A percentile compares a stretch with the other conserved stretches of the same genome.
Conservation (phyloP, 1,140 invertebrate species). For the Psilanteris sp. region DNA sequence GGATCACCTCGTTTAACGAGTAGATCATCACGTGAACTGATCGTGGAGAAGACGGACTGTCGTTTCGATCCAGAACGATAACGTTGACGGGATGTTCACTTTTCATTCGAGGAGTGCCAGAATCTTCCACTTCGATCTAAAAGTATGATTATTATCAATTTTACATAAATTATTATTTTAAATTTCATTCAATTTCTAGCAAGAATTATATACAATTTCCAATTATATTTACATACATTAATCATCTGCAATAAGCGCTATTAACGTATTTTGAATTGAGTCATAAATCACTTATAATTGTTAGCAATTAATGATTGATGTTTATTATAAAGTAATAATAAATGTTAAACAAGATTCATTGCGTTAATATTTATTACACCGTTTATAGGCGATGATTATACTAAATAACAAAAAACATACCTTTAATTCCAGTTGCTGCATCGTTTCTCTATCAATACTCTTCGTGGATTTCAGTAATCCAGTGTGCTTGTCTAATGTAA, state of each 20-base stretch:
- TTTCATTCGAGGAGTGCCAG: constrained; percentile 89
- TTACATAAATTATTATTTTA: background rate
- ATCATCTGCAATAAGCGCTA: no score
- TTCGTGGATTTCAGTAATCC: constrained; percentile 89
- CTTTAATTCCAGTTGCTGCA: constrained; percentile 85
- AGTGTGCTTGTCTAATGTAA: constrained; percentile 88
- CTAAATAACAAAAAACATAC: constrained; percentile 69
- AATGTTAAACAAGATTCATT: no score
- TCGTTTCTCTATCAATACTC: constrained; percentile 90
- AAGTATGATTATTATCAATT: constrained; percentile 19
- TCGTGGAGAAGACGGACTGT: constrained; percentile 91
- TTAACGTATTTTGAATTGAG: no score
- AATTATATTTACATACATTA: no score
- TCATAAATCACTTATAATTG: no score
- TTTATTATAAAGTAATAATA: no score
- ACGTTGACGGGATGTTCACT: constrained; percentile 89
- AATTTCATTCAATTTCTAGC: background rate
- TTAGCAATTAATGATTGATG: no score
- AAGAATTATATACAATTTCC: background rate
- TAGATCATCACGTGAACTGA: constrained; percentile 90
- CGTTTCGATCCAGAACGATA: constrained; percentile 92
- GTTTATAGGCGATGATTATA: no score
- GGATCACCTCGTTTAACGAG: constrained; percentile 86
- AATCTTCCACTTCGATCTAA: constrained; percentile 92
- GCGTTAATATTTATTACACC: no score